phyloP scores from a whole-genome alignment of 2,113 vertebrate species.

The Coregonus clupeaformis region DNA sequence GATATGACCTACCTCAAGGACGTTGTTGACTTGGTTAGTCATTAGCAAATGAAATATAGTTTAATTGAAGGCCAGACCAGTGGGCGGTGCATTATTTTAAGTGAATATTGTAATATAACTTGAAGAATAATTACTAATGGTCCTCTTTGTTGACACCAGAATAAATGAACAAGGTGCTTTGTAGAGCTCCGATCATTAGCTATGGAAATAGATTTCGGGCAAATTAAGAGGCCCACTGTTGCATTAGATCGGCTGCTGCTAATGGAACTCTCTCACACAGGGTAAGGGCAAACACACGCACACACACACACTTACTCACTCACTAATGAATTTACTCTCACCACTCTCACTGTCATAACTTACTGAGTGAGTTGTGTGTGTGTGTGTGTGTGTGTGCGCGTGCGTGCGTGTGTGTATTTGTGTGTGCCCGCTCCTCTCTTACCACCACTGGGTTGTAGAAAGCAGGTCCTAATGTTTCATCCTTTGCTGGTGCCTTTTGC shows the following conservation, averaged over 20 bases:
- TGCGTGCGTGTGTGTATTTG: background rate
- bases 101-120: conserved; percentile 84
- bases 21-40: conserved; percentile 80
- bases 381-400: conserved; percentile 9
- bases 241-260: conserved; percentile 76
- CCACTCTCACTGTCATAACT: background rate
- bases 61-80: conserved; percentile 86
- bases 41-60: conserved; percentile 89
- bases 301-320: conserved; percentile 36
- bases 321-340: conserved; percentile 39
- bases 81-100: conserved; percentile 85
- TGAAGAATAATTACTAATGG: conserved; percentile 86
- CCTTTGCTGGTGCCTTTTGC: conserved; percentile 61
- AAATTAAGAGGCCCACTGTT: conserved; percentile 75
- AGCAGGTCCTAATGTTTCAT: conserved; percentile 75
- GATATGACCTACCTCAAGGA: conserved; percentile 84
- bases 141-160: conserved; percentile 80
- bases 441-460: conserved; percentile 72
- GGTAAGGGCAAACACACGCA: conserved; percentile 37
- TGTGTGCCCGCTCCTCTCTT: conserved; percentile 35
- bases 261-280: conserved; percentile 74
- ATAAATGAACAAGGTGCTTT: conserved; percentile 82
- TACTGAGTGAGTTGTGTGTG: conserved; percentile 7
- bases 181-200: conserved; percentile 81
- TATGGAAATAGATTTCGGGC: conserved; percentile 82